A percentile compares a stretch with the other conserved stretches of the same genome.
Evolutionary conservation across 1,140 invertebrate genomes (phyloP).

Genomic region (Nephila pilipes): DNA sequence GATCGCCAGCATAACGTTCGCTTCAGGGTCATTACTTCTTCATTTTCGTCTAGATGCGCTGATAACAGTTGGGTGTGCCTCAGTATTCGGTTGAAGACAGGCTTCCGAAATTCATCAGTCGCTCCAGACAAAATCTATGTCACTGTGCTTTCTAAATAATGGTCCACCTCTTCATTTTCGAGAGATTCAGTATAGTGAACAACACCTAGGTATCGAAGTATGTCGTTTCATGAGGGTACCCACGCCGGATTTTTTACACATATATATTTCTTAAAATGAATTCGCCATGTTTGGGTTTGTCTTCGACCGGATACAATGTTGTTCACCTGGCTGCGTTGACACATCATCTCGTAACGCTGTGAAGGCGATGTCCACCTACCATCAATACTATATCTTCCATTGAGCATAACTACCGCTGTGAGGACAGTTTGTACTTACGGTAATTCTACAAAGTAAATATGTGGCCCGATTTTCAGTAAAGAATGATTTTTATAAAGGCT

Average conservation of each 20-base stretch:
- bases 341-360: background rate
- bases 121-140: slow-evolving; percentile 54
- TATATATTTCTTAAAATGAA: background rate
- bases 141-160: slow-evolving; percentile 47
- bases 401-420: background rate
- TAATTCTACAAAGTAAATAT: background rate
- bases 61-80: slow-evolving; percentile 25
- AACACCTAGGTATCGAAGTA: background rate
- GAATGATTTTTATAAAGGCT: background rate
- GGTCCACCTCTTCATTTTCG: slow-evolving; percentile 6
- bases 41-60: background rate
- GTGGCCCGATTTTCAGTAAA: background rate
- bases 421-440: background rate
- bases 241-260: background rate
- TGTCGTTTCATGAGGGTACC: background rate
- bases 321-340: background rate
- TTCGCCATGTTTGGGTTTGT: background rate
- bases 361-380: background rate
- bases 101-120: slow-evolving; percentile 40
- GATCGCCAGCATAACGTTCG: background rate
- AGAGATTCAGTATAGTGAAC: background rate
- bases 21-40: background rate
- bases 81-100: background rate
- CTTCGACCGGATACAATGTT: background rate
- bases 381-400: background rate